These are phyloP conservation scores for Abramis brama DNA, from an alignment of 2,113 vertebrate species.

Conservation along the genomic window DNA sequence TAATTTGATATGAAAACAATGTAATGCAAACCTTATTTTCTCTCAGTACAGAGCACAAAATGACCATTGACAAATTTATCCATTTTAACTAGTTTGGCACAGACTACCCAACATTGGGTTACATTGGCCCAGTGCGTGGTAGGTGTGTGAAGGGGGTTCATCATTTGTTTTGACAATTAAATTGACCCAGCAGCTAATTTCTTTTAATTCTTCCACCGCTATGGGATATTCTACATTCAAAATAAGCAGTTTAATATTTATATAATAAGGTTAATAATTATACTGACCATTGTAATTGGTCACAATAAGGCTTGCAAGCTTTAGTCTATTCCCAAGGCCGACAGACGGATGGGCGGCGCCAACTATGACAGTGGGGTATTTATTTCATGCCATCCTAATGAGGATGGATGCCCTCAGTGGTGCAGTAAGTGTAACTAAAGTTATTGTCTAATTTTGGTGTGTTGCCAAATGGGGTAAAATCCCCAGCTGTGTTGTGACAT, in stretches of 20 bases:
- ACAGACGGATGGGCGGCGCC: constrained; percentile 23
- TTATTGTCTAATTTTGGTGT: constrained; percentile 1
- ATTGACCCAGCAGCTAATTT: too few species aligned
- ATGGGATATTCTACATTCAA: not conserved
- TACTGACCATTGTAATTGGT: constrained; percentile 5
- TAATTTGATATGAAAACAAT: too few species aligned
- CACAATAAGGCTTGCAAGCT: constrained; percentile 18
- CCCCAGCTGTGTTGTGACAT: constrained; percentile 23
- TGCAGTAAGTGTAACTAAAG: constrained; percentile 9
- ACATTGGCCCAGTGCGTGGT: too few species aligned
- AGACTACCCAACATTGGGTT: too few species aligned
- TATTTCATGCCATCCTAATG: constrained; percentile 31
- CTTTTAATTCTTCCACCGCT: not conserved
- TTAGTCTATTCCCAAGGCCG: not conserved
- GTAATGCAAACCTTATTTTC: too few species aligned
- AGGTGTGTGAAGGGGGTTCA: too few species aligned
- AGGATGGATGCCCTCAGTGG: constrained; percentile 33
- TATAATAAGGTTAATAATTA: not conserved
- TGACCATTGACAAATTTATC: too few species aligned
- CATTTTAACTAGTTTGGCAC: too few species aligned
- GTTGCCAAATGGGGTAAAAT: constrained; percentile 42
- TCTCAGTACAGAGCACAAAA: too few species aligned
- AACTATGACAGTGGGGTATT: constrained; percentile 39
- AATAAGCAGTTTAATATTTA: not conserved
- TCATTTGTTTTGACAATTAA: too few species aligned